Evolutionary conservation across 2,888 invertebrate genomes (phyloP).

Genomic region (Embidobia sp.): DNA sequence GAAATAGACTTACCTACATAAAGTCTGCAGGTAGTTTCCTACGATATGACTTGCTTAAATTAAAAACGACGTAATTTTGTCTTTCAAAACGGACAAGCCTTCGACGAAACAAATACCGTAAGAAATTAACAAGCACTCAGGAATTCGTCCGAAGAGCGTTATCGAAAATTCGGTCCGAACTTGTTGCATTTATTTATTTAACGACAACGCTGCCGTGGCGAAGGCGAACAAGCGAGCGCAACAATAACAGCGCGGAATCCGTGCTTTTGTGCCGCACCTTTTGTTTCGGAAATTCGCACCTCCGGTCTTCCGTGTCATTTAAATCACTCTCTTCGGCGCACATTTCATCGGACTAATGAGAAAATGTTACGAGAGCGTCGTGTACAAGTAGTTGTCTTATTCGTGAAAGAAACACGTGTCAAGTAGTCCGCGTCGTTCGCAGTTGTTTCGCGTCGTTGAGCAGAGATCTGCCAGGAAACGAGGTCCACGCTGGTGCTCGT

Average conservation of each 20-base stretch:
- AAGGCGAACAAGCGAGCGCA: background rate
- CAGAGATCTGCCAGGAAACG: constrained; percentile 61
- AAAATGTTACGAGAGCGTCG: constrained; percentile 46
- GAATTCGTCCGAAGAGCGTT: constrained; percentile 1
- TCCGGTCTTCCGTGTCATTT: constrained; percentile 27
- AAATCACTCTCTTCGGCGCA: constrained; percentile 36
- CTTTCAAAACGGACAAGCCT: too few relatives aligned
- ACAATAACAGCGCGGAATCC: background rate
- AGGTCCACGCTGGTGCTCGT: constrained; percentile 44
- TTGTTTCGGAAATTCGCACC: constrained; percentile 30
- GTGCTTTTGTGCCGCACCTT: background rate
- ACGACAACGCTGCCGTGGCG: too few relatives aligned
- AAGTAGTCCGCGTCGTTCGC: constrained; percentile 54
- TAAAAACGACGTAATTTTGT: too few relatives aligned
- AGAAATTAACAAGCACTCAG: constrained; percentile 25
- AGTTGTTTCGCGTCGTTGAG: constrained; percentile 58
- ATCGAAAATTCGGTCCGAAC: constrained; percentile 10
- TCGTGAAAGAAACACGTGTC: constrained; percentile 60
- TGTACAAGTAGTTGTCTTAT: constrained; percentile 37
- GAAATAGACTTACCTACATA: too few relatives aligned
- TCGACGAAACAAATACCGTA: too few relatives aligned
- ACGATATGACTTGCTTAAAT: too few relatives aligned
- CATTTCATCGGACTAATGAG: constrained; percentile 59
- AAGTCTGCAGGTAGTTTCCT: too few relatives aligned
- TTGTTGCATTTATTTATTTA: constrained; percentile 45